phyloP scores from a whole-genome alignment of 2,113 vertebrate species.

The Anhinga anhinga region DNA sequence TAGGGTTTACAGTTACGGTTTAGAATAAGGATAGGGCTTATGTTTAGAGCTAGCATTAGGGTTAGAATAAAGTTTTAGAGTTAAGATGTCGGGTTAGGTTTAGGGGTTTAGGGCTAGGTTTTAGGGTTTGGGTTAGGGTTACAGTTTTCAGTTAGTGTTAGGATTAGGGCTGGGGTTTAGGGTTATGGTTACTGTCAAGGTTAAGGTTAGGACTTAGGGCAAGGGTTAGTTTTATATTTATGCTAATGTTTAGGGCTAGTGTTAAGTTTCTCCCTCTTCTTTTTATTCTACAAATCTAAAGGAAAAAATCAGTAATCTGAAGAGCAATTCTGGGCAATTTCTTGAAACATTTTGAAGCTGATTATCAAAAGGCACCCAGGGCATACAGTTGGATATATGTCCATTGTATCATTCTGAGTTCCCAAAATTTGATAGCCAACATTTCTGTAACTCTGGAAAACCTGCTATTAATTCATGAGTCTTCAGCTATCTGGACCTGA shows the following conservation, averaged over 20 bases:
- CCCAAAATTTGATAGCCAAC: background rate
- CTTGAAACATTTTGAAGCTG: background rate
- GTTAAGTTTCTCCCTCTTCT: background rate
- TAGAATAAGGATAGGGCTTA: background rate
- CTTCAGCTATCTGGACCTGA: background rate
- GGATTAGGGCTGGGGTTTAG: background rate
- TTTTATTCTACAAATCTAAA: background rate
- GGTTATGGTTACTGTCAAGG: background rate
- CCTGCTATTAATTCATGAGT: background rate
- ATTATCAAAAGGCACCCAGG: background rate
- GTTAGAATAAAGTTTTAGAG: background rate
- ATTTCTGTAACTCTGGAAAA: background rate
- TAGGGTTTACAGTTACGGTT: background rate
- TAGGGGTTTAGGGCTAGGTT: background rate
- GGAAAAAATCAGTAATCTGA: background rate
- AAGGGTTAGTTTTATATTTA: background rate
- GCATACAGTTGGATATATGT: background rate
- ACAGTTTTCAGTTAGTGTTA: background rate
- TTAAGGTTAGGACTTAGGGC: too few relatives aligned
- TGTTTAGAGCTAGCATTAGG: background rate
- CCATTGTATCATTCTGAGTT: background rate
- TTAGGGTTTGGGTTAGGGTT: background rate
- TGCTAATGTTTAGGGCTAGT: background rate
- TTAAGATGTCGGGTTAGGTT: background rate
- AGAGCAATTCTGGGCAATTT: background rate